These are phyloP conservation scores for Maniola jurtina DNA, from an alignment of 1,140 invertebrate genomes.

Conservation along the genomic window DNA sequence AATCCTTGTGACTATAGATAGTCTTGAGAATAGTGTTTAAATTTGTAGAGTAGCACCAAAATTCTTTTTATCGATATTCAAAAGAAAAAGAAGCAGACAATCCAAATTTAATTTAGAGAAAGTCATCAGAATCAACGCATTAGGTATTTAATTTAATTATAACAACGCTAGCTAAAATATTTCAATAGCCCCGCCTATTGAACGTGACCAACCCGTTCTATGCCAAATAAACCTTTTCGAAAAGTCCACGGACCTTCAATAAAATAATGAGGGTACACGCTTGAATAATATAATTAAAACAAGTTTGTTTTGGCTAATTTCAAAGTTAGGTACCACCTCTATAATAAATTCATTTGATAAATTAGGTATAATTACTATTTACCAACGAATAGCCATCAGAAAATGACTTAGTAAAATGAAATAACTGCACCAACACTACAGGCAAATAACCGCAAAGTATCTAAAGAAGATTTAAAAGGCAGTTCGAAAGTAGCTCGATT, in stretches of 20 bases:
- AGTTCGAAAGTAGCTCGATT: slow-evolving; percentile 21
- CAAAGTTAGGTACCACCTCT: background rate
- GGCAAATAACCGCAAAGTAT: slow-evolving; percentile 5
- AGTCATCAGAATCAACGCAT: too few species aligned
- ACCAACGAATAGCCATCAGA: too few species aligned
- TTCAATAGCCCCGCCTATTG: background rate
- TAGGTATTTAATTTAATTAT: background rate
- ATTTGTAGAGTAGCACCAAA: too few species aligned
- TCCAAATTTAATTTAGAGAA: too few species aligned
- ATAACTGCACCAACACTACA: background rate
- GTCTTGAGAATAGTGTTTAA: too few species aligned
- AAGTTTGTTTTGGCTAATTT: background rate
- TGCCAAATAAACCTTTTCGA: slow-evolving; percentile 1
- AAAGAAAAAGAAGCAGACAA: too few species aligned
- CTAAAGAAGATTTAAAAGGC: background rate
- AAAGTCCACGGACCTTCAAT: slow-evolving; percentile 1
- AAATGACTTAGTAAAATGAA: too few species aligned
- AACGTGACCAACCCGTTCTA: slow-evolving; percentile 5
- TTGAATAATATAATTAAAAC: slow-evolving; percentile 5
- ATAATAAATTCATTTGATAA: background rate
- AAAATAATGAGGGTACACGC: slow-evolving; percentile 5
- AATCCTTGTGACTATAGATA: too few species aligned
- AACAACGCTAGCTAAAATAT: background rate
- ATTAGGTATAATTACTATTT: background rate
- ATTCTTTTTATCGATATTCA: too few species aligned